phyloP scores from a whole-genome alignment of 2,113 vertebrate species.

The Connochaetes taurinus region DNA sequence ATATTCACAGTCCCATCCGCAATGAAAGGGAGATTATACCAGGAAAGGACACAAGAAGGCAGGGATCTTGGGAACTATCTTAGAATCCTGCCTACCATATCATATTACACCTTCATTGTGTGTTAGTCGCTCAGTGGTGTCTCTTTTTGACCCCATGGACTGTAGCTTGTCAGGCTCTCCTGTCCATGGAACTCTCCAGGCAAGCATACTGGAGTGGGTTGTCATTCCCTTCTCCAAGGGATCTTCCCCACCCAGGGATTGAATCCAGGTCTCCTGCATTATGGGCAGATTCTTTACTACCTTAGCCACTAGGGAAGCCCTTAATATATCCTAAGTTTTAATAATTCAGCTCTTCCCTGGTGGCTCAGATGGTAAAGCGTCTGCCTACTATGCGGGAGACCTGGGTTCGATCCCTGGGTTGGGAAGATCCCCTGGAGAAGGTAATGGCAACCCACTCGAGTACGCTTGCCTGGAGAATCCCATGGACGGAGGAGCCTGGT shows the following conservation, averaged over 20 bases:
- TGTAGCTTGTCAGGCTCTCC: not conserved
- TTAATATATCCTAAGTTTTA: not conserved
- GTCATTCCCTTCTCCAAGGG: not conserved
- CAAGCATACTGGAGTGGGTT: not conserved
- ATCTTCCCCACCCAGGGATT: not conserved
- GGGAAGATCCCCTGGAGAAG: no score
- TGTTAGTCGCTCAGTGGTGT: not conserved
- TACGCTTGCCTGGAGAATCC: no score
- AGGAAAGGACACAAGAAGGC: not conserved
- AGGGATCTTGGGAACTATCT: not conserved
- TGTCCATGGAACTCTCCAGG: not conserved
- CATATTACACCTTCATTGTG: not conserved
- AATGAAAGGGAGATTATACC: not conserved
- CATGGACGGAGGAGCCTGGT: no score
- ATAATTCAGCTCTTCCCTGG: not conserved
- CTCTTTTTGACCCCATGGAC: not conserved
- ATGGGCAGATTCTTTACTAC: not conserved
- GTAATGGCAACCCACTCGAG: no score
- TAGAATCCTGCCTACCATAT: not conserved
- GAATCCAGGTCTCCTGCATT: not conserved
- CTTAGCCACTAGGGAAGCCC: not conserved
- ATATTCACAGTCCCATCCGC: not conserved
- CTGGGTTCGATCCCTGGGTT: no score
- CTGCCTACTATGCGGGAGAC: no score
- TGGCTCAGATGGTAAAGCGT: no score